Base-by-base conservation (phyloP, 2,797 vertebrate genomes). In the Echiichthys vipera region DNA sequence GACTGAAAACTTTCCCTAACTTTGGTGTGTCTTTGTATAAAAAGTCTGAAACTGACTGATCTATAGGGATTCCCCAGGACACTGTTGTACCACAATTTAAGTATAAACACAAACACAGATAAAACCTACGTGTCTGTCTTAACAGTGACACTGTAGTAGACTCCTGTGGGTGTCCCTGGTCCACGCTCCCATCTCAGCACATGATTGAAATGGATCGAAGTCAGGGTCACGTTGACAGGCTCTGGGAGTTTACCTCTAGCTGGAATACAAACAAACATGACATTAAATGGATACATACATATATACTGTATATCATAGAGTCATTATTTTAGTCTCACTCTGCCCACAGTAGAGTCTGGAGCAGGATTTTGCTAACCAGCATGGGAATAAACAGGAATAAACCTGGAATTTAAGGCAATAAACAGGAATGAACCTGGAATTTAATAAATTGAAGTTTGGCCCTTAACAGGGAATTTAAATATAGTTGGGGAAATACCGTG, bases 141-240 rank as follows among this genome's bases (percentile, higher is more conserved):
- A 42, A 78, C 5, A 1, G 7, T 4, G 34, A 92, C 82, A 0
- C 0, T 1, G 81, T 91, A 93, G 56, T 1, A 2, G 32, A 77
- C 84, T 46, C 69, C 88, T 0, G 14, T 0, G 1, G 84, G 75
- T 0, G 86, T 83, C 5, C 27, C 79, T 9, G 70, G 62, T 61
- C 89, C 91, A 12, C 62, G 63, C 13, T 78, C 56, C 92, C 91
- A 92, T 14, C 3, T 81, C 46, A 93, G 71, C 5, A 69, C 3
- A 25, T 87, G 79, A 2, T 0, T 49, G 7, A 80, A 80, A 14
- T 76, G 2, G 4, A 1, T 3, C 1, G 85, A 77, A 13, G 1
- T 68, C 54, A 91, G 0, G 6, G 0, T 62, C 3, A 80, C 0
- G 5, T 77, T 81, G 24, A 61, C 14, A 2, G 90, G 89, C 3